Evolutionary conservation across 2,888 invertebrate genomes (phyloP).

Genomic region (Capitulum mitella): DNA sequence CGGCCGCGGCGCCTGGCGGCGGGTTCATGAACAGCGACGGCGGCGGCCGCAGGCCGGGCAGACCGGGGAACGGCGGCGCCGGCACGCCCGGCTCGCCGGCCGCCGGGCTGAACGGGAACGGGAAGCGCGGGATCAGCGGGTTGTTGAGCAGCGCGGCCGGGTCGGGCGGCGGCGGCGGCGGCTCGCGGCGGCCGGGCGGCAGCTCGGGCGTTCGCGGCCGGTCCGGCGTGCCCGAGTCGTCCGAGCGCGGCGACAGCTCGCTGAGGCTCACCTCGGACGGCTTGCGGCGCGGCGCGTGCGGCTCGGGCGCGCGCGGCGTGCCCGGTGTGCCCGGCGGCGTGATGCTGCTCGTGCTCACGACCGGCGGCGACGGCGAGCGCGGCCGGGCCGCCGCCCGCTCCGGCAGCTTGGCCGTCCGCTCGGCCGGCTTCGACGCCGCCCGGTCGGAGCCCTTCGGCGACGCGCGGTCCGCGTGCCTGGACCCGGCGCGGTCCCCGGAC

Average conservation of each 20-base stretch:
- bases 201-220: constrained; percentile 34
- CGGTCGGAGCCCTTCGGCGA: constrained; percentile 28
- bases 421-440: constrained; percentile 25
- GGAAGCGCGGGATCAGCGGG: constrained; percentile 21
- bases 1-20: background rate
- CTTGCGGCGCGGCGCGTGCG: constrained; percentile 6
- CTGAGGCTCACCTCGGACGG: background rate
- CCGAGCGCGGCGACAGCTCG: background rate
- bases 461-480: background rate
- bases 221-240: constrained; percentile 28
- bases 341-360: constrained; percentile 12
- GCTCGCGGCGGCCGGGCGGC: constrained; percentile 25
- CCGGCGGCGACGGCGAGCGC: constrained; percentile 22
- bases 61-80: constrained; percentile 10
- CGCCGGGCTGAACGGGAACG: constrained; percentile 10
- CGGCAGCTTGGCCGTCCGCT: constrained; percentile 25
- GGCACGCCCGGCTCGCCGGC: background rate
- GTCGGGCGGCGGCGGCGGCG: constrained; percentile 20
- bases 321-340: constrained; percentile 18
- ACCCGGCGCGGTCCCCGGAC: background rate
- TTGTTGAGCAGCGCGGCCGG: constrained; percentile 17
- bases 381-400: constrained; percentile 23
- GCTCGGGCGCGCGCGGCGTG: background rate
- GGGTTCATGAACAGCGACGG: background rate
- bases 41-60: constrained; percentile 16